phyloP scores from a whole-genome alignment of 2,888 invertebrate genomes.

The Zygaena filipendulae region DNA sequence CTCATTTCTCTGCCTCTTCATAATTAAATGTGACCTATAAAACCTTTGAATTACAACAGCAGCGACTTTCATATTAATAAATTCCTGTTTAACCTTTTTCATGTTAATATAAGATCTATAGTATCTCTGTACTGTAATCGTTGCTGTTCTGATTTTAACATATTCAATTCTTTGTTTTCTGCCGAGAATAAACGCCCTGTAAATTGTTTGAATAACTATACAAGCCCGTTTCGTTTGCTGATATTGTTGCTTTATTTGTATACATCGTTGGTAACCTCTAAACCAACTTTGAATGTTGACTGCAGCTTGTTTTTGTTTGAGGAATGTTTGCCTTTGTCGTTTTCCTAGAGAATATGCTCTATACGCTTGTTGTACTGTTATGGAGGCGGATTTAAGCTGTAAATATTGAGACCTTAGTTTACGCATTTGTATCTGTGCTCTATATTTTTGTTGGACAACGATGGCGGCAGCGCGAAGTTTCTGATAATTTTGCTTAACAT shows the following conservation, averaged over 20 bases:
- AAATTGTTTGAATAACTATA: conserved; percentile 50
- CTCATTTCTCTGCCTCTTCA: conserved; percentile 22
- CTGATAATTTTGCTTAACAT: conserved; percentile 17
- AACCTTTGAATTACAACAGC: conserved; percentile 28
- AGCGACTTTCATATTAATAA: conserved; percentile 26
- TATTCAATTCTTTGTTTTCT: conserved; percentile 37
- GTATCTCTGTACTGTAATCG: conserved; percentile 39
- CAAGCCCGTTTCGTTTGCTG: conserved; percentile 35
- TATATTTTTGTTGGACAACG: conserved; percentile 45
- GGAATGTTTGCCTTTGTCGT: conserved; percentile 28
- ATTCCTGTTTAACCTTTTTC: conserved; percentile 30
- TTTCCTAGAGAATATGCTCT: conserved; percentile 35
- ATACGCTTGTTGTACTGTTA: conserved; percentile 44
- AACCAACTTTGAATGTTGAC: conserved; percentile 57
- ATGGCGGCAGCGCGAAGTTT: conserved; percentile 19
- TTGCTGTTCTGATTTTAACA: conserved; percentile 33
- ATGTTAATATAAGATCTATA: conserved; percentile 36
- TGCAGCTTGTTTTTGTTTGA: conserved; percentile 33
- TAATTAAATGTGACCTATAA: conserved; percentile 32
- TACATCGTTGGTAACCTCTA: conserved; percentile 30
- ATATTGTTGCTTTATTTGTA: conserved; percentile 28
- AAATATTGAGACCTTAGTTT: conserved; percentile 27
- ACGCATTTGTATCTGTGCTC: conserved; percentile 41
- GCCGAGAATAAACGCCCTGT: conserved; percentile 34
- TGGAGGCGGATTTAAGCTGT: conserved; percentile 29